Evolutionary conservation across 1,140 invertebrate genomes (phyloP).

Genomic region (Sminthurides bifidus): DNA sequence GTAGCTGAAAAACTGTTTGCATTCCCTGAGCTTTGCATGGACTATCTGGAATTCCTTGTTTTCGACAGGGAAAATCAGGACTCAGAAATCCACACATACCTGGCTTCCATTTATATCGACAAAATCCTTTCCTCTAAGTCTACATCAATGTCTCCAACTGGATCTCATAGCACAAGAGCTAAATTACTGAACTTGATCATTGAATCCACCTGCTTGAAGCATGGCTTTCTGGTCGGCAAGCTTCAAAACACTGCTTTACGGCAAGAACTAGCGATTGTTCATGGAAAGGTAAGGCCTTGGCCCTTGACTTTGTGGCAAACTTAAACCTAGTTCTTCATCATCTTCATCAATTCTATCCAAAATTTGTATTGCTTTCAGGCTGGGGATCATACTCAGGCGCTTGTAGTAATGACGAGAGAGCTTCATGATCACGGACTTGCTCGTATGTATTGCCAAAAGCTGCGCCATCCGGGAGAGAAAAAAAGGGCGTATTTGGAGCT

Average conservation of each 20-base stretch:
- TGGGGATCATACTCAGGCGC: conserved; percentile 29
- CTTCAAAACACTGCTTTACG: conserved; percentile 20
- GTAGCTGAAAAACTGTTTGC: conserved; percentile 25
- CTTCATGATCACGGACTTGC: conserved; percentile 27
- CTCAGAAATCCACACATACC: conserved; percentile 28
- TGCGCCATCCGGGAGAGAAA: conserved; percentile 11
- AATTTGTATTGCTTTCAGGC: conserved; percentile 11
- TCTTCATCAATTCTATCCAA: not conserved
- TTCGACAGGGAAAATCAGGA: conserved; percentile 14
- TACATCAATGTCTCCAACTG: not conserved
- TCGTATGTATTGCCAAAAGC: conserved; percentile 24
- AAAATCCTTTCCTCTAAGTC: conserved; percentile 6
- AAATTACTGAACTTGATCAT: conserved; percentile 23
- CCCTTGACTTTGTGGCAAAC: not conserved
- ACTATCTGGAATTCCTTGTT: conserved; percentile 22
- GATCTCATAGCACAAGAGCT: not conserved
- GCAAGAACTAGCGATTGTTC: conserved; percentile 27
- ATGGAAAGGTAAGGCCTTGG: conserved; percentile 21
- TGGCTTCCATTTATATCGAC: conserved; percentile 28
- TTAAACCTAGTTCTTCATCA: not conserved
- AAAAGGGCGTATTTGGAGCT: conserved; percentile 24
- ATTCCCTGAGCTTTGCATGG: conserved; percentile 15
- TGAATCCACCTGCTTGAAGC: conserved; percentile 23
- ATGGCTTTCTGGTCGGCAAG: conserved; percentile 28
- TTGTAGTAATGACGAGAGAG: conserved; percentile 19